Evolutionary conservation across 2,797 vertebrate genomes (phyloP).

Genomic region (Amblyraja radiata): DNA sequence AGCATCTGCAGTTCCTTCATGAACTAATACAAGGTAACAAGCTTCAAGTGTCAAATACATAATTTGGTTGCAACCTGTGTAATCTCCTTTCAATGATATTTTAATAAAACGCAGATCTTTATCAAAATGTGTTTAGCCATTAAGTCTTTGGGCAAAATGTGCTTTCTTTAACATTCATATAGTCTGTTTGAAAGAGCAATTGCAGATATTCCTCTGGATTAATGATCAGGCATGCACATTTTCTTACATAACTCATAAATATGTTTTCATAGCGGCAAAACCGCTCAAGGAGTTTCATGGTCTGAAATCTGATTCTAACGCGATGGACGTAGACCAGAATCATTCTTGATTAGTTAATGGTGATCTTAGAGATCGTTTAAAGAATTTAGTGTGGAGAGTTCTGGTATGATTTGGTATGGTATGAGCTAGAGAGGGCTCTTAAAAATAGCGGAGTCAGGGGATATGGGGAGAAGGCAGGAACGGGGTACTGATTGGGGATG

Average conservation of each 20-base stretch:
- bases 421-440: no score
- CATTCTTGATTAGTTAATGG: not conserved
- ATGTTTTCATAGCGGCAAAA: not conserved
- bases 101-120: no score
- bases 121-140: conserved; percentile 11
- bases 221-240: not conserved
- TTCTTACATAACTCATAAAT: not conserved
- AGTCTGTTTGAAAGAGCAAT: not conserved
- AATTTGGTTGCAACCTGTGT: not conserved
- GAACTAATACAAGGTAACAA: not conserved
- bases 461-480: no score
- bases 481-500: no score
- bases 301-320: not conserved
- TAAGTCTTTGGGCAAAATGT: not conserved
- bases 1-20: no score
- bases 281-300: not conserved
- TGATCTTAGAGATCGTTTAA: not conserved
- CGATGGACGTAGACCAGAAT: not conserved
- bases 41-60: conserved; percentile 7
- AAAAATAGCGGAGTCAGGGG: no score
- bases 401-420: no score
- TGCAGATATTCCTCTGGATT: not conserved
- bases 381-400: not conserved
- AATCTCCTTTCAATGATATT: not conserved
- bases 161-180: not conserved